Evolutionary conservation across 2,797 vertebrate species (phyloP).

Genomic region (Tympanoctomys barrerae): DNA sequence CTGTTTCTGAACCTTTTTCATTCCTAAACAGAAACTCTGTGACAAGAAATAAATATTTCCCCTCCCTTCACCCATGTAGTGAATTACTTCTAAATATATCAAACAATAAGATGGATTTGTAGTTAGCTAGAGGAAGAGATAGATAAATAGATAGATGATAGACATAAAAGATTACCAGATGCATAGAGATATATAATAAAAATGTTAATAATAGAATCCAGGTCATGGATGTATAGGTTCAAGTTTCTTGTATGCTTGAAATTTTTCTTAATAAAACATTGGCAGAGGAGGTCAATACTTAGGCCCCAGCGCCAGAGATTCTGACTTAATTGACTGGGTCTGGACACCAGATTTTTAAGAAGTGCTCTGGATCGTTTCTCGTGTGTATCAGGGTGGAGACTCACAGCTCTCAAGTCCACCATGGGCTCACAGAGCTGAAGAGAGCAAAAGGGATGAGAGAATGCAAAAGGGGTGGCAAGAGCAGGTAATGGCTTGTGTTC

Average conservation of each 20-base stretch:
- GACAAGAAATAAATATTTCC: background rate
- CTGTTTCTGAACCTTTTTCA: background rate
- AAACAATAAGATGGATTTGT: constrained; percentile 5
- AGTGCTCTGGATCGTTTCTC: constrained; percentile 25
- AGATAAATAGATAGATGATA: background rate
- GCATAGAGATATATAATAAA: background rate
- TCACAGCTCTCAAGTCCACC: background rate
- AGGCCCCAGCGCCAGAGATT: background rate
- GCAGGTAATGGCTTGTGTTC: background rate
- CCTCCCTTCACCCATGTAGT: background rate
- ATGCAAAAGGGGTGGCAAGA: background rate
- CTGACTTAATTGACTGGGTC: background rate
- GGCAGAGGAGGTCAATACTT: background rate
- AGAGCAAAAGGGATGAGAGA: background rate
- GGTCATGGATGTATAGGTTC: background rate
- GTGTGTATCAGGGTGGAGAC: background rate
- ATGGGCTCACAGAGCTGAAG: background rate
- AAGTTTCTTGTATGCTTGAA: constrained; percentile 11
- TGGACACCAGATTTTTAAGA: background rate
- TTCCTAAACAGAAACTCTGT: constrained; percentile 52
- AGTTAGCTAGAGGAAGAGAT: background rate
- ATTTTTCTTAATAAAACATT: constrained; percentile 36
- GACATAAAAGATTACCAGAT: constrained; percentile 29
- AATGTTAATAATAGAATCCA: background rate
- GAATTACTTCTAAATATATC: constrained; percentile 28